phyloP scores from a whole-genome alignment of 35 echinoderm and acorn worm genomes.

The Amphiura filiformis region DNA sequence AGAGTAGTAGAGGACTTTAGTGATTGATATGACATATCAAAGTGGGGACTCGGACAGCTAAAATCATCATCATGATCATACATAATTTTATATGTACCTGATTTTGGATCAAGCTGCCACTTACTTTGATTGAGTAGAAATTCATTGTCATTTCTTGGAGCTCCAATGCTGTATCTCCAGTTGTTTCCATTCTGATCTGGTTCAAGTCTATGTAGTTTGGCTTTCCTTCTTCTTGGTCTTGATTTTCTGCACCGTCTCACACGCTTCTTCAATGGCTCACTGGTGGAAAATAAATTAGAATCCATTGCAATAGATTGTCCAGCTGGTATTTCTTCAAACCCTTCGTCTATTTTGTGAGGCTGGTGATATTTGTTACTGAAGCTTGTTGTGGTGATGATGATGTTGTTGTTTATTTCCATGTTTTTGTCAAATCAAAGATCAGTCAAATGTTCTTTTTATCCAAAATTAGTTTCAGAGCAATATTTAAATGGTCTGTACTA shows the following conservation, averaged over 20 bases:
- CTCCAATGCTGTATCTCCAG: background rate
- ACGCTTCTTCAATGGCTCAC: background rate
- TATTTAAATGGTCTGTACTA: too few species aligned
- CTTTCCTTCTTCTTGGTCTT: background rate
- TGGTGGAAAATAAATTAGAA: background rate
- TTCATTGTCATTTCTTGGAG: constrained; percentile 21
- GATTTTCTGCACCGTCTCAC: background rate
- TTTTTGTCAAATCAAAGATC: too few species aligned
- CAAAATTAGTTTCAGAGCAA: too few species aligned
- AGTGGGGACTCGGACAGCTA: background rate
- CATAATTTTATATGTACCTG: background rate
- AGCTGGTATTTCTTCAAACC: too few species aligned
- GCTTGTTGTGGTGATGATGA: too few species aligned
- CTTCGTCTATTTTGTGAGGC: too few species aligned
- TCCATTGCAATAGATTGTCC: background rate
- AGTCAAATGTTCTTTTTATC: too few species aligned
- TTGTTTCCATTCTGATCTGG: background rate
- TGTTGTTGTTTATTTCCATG: too few species aligned
- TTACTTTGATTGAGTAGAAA: constrained; percentile 8
- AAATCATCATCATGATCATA: too few species aligned
- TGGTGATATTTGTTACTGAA: too few species aligned
- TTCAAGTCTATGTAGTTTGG: background rate
- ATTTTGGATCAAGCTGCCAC: background rate
- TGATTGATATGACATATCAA: background rate
- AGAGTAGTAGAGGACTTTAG: background rate